Evolutionary conservation across 2,797 vertebrate genomes (phyloP).

Genomic region (Rhinophrynus dorsalis): DNA sequence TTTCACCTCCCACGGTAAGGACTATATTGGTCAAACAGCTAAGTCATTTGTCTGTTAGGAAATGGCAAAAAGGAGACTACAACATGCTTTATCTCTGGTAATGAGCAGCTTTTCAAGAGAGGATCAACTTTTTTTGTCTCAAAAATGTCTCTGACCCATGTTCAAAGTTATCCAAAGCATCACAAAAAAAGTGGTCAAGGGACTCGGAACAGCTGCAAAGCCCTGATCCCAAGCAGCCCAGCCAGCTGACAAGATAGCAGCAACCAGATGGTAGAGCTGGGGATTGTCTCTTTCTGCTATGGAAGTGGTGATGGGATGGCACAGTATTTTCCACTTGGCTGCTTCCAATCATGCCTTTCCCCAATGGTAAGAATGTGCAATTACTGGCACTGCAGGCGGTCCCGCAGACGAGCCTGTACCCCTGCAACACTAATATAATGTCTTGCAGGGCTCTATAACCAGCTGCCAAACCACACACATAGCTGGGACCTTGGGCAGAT

Average conservation of each 20-base stretch:
- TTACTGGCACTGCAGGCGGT: slow-evolving; percentile 94
- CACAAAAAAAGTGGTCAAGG: slow-evolving; percentile 72
- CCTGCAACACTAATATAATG: slow-evolving; percentile 86
- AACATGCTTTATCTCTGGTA: slow-evolving; percentile 66
- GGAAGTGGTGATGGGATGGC: slow-evolving; percentile 96
- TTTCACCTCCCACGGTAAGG: slow-evolving; percentile 51
- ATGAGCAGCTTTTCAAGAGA: slow-evolving; percentile 79
- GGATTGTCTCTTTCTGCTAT: slow-evolving; percentile 84
- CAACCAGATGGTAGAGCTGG: slow-evolving; percentile 92
- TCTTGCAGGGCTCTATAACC: slow-evolving; percentile 82
- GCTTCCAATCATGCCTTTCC: slow-evolving; percentile 90
- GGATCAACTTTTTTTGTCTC: slow-evolving; percentile 73
- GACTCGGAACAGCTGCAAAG: slow-evolving; percentile 89
- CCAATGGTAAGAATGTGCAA: slow-evolving; percentile 90
- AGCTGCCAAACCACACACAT: slow-evolving; percentile 93
- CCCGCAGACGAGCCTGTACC: slow-evolving; percentile 89
- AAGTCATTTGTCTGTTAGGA: slow-evolving; percentile 73
- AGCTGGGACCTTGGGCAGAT: slow-evolving; percentile 71
- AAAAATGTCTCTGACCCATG: slow-evolving; percentile 71
- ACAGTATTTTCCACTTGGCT: slow-evolving; percentile 94
- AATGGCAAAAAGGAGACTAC: slow-evolving; percentile 75
- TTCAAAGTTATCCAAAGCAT: slow-evolving; percentile 66
- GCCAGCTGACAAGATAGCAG: slow-evolving; percentile 91
- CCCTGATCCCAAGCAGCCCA: slow-evolving; percentile 79
- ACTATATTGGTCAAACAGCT: slow-evolving; percentile 62